A percentile compares a stretch with the other conserved stretches of the same genome.
phyloP scores from a whole-genome alignment of 2,797 vertebrate species.

The Anas bahamensis region DNA sequence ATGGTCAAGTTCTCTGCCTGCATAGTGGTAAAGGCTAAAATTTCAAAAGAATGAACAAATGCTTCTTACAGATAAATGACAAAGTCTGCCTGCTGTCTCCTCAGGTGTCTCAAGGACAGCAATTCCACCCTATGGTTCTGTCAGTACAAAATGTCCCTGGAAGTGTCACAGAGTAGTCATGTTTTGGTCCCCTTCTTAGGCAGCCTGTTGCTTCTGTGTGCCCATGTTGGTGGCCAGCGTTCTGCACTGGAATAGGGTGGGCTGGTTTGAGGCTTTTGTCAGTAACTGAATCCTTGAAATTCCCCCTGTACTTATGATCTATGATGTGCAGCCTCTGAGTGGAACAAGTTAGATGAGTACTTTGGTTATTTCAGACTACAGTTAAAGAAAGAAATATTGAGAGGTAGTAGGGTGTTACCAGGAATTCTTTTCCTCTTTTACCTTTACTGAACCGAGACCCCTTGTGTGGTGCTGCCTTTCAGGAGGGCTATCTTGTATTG shows the following conservation, averaged over 20 bases:
- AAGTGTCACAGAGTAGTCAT: neutral
- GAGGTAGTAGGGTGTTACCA: neutral
- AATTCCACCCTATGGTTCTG: neutral
- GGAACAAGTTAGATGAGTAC: neutral
- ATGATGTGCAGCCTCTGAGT: rapidly evolving
- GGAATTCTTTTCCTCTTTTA: neutral
- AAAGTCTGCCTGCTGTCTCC: neutral
- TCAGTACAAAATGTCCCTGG: neutral
- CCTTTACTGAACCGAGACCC: neutral
- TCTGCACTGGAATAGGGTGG: neutral
- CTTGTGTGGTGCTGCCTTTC: rapidly evolving
- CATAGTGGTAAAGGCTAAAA: neutral
- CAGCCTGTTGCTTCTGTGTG: neutral
- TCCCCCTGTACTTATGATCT: neutral
- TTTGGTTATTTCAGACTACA: neutral
- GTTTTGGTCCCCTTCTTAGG: neutral
- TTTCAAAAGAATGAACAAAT: neutral
- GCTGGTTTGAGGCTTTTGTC: neutral
- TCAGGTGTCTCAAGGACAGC: neutral
- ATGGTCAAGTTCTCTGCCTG: neutral
- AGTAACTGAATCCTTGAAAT: neutral
- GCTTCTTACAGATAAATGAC: neutral
- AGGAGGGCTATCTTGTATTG: rapidly evolving
- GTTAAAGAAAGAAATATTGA: neutral
- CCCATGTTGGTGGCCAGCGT: neutral